Conservation (phyloP, 2,888 invertebrate genomes). For the Pseudococcus longispinus region DNA sequence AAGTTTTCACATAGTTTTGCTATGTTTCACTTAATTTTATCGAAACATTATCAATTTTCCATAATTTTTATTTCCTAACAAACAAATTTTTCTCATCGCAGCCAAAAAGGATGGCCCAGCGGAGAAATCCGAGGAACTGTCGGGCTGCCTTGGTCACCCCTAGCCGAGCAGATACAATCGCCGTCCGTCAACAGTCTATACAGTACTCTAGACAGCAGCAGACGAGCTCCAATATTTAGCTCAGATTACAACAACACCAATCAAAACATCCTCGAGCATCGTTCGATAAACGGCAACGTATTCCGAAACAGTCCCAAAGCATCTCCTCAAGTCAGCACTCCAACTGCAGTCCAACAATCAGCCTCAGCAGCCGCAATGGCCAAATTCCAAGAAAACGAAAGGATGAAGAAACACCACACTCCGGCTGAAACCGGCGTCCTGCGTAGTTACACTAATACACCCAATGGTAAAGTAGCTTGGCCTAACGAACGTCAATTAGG, state of each 20-base stretch:
- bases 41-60: too few relatives aligned
- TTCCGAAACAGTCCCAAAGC: slow-evolving; percentile 55
- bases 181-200: slow-evolving; percentile 48
- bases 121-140: slow-evolving; percentile 59
- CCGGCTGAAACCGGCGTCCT: slow-evolving; percentile 58
- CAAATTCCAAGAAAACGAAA: slow-evolving; percentile 7
- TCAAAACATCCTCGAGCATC: slow-evolving; percentile 52
- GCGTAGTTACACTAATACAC: slow-evolving; percentile 58
- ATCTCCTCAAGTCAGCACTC: slow-evolving; percentile 46
- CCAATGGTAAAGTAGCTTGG: slow-evolving; percentile 58
- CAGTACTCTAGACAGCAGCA: neutral
- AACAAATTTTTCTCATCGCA: neutral
- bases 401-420: slow-evolving; percentile 53
- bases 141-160: slow-evolving; percentile 58
- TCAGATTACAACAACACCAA: slow-evolving; percentile 49
- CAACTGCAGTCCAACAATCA: slow-evolving; percentile 4
- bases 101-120: slow-evolving; percentile 58
- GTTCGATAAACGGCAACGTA: slow-evolving; percentile 55
- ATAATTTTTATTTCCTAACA: neutral
- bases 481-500: slow-evolving; percentile 57
- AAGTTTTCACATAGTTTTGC: too few relatives aligned
- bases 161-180: slow-evolving; percentile 57
- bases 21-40: too few relatives aligned
- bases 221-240: slow-evolving; percentile 17
- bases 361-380: neutral